phyloP scores from a whole-genome alignment of 2,888 invertebrate genomes.

The Sturmia bella region DNA sequence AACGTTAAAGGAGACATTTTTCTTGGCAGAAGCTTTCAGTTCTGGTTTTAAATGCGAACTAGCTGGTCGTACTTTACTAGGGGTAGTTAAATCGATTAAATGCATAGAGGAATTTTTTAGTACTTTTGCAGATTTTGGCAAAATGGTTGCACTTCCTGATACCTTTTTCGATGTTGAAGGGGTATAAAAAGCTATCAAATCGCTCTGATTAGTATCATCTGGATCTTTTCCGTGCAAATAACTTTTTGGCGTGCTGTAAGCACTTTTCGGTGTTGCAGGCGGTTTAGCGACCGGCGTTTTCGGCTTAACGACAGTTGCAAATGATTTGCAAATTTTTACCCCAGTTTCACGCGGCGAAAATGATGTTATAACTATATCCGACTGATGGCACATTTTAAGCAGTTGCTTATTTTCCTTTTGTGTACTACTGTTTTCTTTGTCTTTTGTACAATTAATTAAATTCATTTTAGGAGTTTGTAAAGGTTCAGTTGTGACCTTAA shows the following conservation, averaged over 20 bases:
- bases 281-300: slow-evolving; percentile 56
- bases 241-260: slow-evolving; percentile 75
- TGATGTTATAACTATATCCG: slow-evolving; percentile 79
- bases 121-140: slow-evolving; percentile 16
- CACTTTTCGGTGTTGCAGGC: slow-evolving; percentile 72
- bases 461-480: slow-evolving; percentile 73
- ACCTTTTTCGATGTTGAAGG: slow-evolving; percentile 75
- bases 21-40: slow-evolving; percentile 53
- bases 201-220: slow-evolving; percentile 71
- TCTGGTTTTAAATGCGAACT: slow-evolving; percentile 59
- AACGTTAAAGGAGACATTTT: slow-evolving; percentile 27
- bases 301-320: slow-evolving; percentile 74
- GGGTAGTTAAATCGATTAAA: slow-evolving; percentile 80
- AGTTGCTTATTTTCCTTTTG: slow-evolving; percentile 58
- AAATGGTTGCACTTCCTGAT: slow-evolving; percentile 14
- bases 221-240: slow-evolving; percentile 71
- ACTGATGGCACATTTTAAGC: slow-evolving; percentile 71
- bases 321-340: slow-evolving; percentile 77
- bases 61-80: slow-evolving; percentile 71
- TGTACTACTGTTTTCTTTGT: slow-evolving; percentile 73
- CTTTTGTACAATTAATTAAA: slow-evolving; percentile 73
- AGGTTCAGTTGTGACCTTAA: slow-evolving; percentile 27
- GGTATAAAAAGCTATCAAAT: slow-evolving; percentile 74
- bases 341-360: slow-evolving; percentile 79
- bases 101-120: slow-evolving; percentile 76